Percentiles rank a stretch among this genome's conserved stretches.
These are phyloP conservation scores for Arenaria interpres DNA, from an alignment of 2,113 vertebrate genomes.

Conservation along the genomic window DNA sequence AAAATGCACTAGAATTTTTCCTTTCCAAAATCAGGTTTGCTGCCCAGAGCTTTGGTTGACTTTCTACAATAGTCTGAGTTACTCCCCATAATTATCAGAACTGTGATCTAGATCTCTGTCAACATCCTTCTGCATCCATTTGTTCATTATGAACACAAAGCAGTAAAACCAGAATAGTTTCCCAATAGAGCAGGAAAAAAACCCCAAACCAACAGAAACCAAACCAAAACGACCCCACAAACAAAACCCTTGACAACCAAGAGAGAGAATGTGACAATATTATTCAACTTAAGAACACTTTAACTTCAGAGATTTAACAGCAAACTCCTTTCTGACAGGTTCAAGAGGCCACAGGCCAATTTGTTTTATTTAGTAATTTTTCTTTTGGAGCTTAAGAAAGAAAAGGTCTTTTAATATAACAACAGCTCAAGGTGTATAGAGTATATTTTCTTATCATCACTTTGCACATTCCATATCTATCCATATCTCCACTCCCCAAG, in stretches of 20 bases:
- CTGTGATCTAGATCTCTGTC: neutral
- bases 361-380: neutral
- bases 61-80: neutral
- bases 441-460: neutral
- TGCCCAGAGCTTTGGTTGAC: neutral
- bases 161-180: neutral
- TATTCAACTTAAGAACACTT: neutral
- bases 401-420: neutral
- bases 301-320: no score
- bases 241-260: accelerated
- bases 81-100: neutral
- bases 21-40: neutral
- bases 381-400: neutral
- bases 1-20: neutral
- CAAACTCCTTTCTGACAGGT: neutral
- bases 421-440: neutral
- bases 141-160: neutral
- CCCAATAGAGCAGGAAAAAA: neutral
- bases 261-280: neutral
- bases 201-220: neutral
- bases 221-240: neutral
- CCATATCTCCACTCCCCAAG: neutral
- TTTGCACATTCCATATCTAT: neutral
- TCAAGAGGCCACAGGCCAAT: neutral
- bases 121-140: neutral